Percentiles rank a stretch among this genome's conserved stretches.
These are phyloP conservation scores for Rhynchonema sp. DNA, from an alignment of 2,888 invertebrate species.

Conservation along the genomic window DNA sequence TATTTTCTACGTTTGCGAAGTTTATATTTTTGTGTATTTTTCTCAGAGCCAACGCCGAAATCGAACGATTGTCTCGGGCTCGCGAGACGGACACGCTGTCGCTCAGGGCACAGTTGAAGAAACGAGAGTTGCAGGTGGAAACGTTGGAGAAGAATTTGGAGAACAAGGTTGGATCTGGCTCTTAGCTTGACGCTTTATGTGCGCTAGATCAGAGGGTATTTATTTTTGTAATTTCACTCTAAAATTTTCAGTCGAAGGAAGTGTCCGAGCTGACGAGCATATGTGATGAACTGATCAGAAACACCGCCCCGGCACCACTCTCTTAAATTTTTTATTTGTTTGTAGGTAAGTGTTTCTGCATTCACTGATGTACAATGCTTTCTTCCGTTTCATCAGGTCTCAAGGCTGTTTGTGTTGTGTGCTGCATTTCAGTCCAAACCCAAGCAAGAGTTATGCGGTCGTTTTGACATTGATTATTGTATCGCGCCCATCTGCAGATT, in stretches of 20 bases:
- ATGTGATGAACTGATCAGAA: conserved; percentile 31
- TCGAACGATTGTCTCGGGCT: conserved; percentile 46
- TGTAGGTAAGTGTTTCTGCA: too few species aligned
- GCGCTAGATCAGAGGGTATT: too few species aligned
- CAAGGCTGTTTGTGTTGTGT: too few species aligned
- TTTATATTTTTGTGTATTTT: not conserved
- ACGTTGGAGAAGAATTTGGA: conserved; percentile 65
- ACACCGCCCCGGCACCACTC: conserved; percentile 19
- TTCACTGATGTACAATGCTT: too few species aligned
- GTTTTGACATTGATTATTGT: too few species aligned
- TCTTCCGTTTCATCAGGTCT: too few species aligned
- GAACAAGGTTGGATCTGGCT: too few species aligned
- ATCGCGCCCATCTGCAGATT: too few species aligned
- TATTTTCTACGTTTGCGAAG: not conserved
- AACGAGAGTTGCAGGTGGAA: conserved; percentile 64
- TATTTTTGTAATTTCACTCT: not conserved
- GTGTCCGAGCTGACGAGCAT: conserved; percentile 30
- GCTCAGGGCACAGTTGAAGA: conserved; percentile 64
- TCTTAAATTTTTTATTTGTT: too few species aligned
- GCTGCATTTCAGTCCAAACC: too few species aligned
- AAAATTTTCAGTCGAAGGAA: conserved; percentile 21
- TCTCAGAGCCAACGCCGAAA: conserved; percentile 57
- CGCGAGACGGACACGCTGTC: conserved; percentile 61
- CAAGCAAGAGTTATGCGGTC: too few species aligned
- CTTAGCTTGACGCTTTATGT: too few species aligned